A percentile compares a stretch with the other conserved stretches of the same genome.
Conservation (phyloP, 1,140 invertebrate genomes). For the Periplaneta americana region DNA sequence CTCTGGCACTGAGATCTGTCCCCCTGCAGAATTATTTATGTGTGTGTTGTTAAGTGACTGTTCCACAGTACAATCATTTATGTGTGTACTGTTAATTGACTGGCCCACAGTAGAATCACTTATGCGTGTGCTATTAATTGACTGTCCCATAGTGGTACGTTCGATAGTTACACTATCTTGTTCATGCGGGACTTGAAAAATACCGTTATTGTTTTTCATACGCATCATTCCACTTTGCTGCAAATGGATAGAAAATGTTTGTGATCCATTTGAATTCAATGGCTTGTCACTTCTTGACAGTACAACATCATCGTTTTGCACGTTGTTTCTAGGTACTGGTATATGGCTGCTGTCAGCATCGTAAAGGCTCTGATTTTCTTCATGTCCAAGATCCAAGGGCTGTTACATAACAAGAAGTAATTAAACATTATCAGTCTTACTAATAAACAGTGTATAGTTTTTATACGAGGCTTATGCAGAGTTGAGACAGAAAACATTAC, state of each 20-base stretch:
- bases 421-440: no score
- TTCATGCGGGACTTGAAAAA: not conserved
- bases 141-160: not conserved
- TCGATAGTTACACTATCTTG: not conserved
- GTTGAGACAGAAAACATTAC: not conserved
- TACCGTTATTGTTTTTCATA: not conserved
- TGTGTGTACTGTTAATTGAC: not conserved
- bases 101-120: not conserved
- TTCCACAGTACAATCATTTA: no score
- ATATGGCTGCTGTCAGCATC: not conserved
- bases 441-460: no score
- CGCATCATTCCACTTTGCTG: not conserved
- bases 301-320: not conserved
- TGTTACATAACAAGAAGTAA: not conserved
- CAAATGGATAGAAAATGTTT: not conserved
- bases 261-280: no score
- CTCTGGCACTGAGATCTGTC: not conserved
- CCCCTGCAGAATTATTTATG: not conserved
- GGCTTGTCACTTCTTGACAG: not conserved
- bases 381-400: not conserved
- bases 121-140: not conserved
- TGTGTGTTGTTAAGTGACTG: not conserved
- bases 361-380: not conserved
- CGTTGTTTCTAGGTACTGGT: not conserved
- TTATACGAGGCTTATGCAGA: not conserved